These are phyloP conservation scores for Ceratosolen fusciceps DNA, from an alignment of 1,140 invertebrate genomes.

Conservation along the genomic window DNA sequence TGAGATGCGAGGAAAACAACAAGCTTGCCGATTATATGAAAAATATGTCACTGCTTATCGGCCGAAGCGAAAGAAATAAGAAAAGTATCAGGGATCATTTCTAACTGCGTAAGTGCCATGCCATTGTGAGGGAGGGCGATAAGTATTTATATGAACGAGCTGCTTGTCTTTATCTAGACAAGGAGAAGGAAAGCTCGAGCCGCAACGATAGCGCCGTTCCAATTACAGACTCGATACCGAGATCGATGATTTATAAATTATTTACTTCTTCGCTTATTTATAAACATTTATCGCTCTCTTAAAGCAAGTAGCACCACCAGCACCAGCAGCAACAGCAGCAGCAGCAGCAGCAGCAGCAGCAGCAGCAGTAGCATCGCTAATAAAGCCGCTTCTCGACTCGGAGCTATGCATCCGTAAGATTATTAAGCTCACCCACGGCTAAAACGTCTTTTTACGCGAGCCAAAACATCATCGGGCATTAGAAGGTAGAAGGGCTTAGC, in stretches of 20 bases:
- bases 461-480: too few species aligned
- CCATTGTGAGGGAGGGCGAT: slow-evolving; percentile 21
- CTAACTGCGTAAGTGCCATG: slow-evolving; percentile 14
- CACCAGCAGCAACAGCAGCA: too few species aligned
- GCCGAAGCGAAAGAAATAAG: slow-evolving; percentile 21
- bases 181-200: slow-evolving; percentile 35
- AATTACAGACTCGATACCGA: slow-evolving; percentile 39
- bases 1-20: slow-evolving; percentile 10
- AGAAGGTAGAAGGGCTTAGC: too few species aligned
- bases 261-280: slow-evolving; percentile 45
- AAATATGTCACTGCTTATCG: slow-evolving; percentile 48
- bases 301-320: too few species aligned
- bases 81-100: slow-evolving; percentile 23
- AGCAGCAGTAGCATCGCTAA: too few species aligned
- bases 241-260: slow-evolving; percentile 48
- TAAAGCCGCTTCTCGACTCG: too few species aligned
- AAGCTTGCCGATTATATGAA: slow-evolving; percentile 32
- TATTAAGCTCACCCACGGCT: too few species aligned
- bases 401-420: too few species aligned
- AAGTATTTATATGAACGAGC: slow-evolving; percentile 32
- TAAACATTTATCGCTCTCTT: slow-evolving; percentile 44
- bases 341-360: too few species aligned
- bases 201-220: slow-evolving; percentile 39
- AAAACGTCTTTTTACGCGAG: too few species aligned
- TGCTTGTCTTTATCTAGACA: slow-evolving; percentile 34